Evolutionary conservation across 2,888 invertebrate species (phyloP).

Genomic region (Limnephilus lunatus): DNA sequence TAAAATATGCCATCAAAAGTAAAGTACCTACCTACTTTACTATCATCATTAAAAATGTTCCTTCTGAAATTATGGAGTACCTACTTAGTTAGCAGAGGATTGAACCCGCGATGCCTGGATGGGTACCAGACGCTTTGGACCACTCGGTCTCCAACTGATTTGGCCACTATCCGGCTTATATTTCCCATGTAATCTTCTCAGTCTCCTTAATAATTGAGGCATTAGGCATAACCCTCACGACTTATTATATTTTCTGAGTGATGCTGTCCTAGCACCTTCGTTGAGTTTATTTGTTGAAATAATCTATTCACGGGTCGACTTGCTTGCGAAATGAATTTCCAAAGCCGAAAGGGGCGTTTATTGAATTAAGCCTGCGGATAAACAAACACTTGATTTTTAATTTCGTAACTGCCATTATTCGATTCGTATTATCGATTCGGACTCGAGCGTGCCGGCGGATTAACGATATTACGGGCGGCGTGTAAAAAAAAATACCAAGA

Average conservation of each 20-base stretch:
- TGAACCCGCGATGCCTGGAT: no score
- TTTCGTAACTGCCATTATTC: constrained; percentile 52
- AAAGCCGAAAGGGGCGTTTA: constrained; percentile 54
- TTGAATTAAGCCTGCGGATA: constrained; percentile 57
- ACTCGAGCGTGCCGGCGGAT: constrained; percentile 47
- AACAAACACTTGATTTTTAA: constrained; percentile 59
- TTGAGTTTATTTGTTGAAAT: constrained; percentile 44
- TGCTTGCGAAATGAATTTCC: constrained; percentile 55
- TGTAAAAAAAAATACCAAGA: constrained; percentile 60
- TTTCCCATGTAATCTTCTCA: no score
- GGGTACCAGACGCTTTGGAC: no score
- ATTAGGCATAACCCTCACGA: not conserved
- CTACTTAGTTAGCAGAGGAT: no score
- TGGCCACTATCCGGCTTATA: no score
- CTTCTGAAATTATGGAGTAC: no score
- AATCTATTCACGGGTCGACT: constrained; percentile 51
- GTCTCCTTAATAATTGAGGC: no score
- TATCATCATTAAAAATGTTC: no score
- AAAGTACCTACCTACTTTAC: no score
- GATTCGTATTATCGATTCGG: constrained; percentile 44
- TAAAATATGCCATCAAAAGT: no score
- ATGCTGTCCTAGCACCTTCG: not conserved
- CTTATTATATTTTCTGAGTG: not conserved
- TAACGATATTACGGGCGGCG: constrained; percentile 42
- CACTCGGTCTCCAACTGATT: no score